phyloP scores from a whole-genome alignment of 2,888 invertebrate species.

The Yponomeuta plumbellus region DNA sequence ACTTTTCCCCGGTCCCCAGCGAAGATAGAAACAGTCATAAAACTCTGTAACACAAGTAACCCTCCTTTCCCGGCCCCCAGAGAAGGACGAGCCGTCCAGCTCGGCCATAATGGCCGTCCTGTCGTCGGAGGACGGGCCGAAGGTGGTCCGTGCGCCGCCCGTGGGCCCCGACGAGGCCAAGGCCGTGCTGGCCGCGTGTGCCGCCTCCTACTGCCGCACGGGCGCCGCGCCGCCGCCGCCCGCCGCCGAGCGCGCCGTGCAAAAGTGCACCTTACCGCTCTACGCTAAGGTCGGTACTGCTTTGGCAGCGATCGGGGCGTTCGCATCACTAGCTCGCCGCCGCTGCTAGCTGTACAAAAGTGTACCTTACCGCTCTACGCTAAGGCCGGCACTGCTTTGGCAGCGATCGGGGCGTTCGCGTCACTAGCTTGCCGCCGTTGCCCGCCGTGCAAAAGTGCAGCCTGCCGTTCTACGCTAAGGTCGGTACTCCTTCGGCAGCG shows the following conservation, averaged over 20 bases:
- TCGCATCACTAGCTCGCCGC: background rate
- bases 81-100: slow-evolving; percentile 63
- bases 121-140: slow-evolving; percentile 64
- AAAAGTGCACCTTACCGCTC: slow-evolving; percentile 81
- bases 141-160: slow-evolving; percentile 59
- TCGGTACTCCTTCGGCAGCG: slow-evolving; percentile 29
- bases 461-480: slow-evolving; percentile 83
- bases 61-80: slow-evolving; percentile 27
- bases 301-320: background rate
- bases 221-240: slow-evolving; percentile 73
- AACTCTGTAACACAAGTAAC: background rate
- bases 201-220: slow-evolving; percentile 58
- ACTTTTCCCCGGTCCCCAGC: no score
- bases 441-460: slow-evolving; percentile 80
- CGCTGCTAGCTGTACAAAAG: slow-evolving; percentile 74
- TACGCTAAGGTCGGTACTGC: slow-evolving; percentile 77
- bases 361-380: slow-evolving; percentile 83
- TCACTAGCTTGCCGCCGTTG: background rate
- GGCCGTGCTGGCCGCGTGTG: slow-evolving; percentile 58
- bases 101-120: slow-evolving; percentile 71
- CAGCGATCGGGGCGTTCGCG: background rate
- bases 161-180: slow-evolving; percentile 60
- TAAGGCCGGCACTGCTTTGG: slow-evolving; percentile 61
- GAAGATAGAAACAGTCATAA: no score
- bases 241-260: slow-evolving; percentile 77